Base-by-base conservation (phyloP, 35 echinoderm and acorn worm genomes). In the Apostichopus californicus region DNA sequence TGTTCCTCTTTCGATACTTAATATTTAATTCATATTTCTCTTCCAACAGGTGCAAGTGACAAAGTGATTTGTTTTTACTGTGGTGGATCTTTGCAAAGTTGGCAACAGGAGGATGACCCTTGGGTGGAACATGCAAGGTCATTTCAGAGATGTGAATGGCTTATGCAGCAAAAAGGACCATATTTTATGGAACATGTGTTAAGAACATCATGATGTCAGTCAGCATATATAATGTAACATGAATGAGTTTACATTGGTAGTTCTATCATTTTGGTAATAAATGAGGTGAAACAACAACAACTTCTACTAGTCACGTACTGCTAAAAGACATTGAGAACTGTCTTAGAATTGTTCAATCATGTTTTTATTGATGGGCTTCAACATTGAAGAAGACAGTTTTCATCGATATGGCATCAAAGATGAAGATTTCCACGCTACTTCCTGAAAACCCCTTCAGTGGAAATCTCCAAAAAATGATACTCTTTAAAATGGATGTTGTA, bases 61-160 rank as follows among this genome's bases (percentile, higher is more conserved):
- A 34, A 94, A 18, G 86, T 89, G 9, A 81, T 18, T 11, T 94
- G 93, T 55, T 94, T 94, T 61, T 90, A 90, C 56, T 94, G 93
- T 77, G 93, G 79, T 68, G 93, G 93, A 25, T 20, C 58, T 24
- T 56, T 94, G 8, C 86, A 87, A n/a, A 57, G 68, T 25, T 94
- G 93, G 93, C 21, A 79, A 17, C 10, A 26, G 24, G 86, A 64
- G 55, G 93, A 94, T 81, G 93, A 94, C 22, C 93, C 93, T 8
- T 94, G 93, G 93, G 77, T 73, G 54, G 93, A 94, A 54, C 93
- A 94, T 72, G 93, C 93, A 55, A 78, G 86, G 28, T 70, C 55
- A 56, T 94, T 94, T 90, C 55, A 54, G 11, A 90, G 61, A 53
- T 94, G 93, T 68, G 87, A 94, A 24, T 94, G 87, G 86, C 59